Base-by-base conservation (phyloP, 2,113 vertebrate genomes). In the Cavia aperea region DNA sequence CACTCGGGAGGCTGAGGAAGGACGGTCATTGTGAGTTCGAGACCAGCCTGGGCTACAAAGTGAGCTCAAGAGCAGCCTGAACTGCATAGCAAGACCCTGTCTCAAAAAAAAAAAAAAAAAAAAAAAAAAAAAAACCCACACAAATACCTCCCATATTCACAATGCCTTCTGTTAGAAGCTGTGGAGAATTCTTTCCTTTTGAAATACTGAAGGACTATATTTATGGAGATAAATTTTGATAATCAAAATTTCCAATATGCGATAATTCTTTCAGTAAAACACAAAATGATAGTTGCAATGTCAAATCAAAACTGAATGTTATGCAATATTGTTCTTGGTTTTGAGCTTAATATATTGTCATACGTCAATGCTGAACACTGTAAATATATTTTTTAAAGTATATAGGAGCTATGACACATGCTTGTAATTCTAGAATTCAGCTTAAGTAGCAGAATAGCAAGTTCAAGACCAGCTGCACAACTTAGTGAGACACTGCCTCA, bases 281-380 rank as follows among this genome's bases (percentile, higher is more conserved):
- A 79, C 43, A 83, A 83, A 91, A 81, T 81, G 23, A 88, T 26
- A 81, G 75, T 9, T 62, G 8, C 21, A 85, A 90, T n/a, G 23
- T 90, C 54, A 85, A 96, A 75, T 87, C 36, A 92, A 87, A 88
- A 91, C 24, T 83, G 66, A 95, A 62, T 36, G 60, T 7, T 82
- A n/a, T 46, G 39, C 49, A 81, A 89, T 81, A 92, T 65, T 86
- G 83, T 49, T 81, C 72, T 79, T 66, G 91, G 15, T 62, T 86
- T 78, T 73, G 92, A 92, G 72, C 89, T 95, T 79, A 77, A 93
- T 92, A 96, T 43, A 94, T 88, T 95, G 89, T 68, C 8, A 0
- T 81, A 75, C 88, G 43, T 86, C 94, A 94, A 96, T 36, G 66
- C 0, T 94, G 68, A 96, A 91, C 83, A 95, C 39, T 81, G 12